Base-by-base conservation (phyloP, 2,113 vertebrate species). In the Neolamprologus toae region DNA sequence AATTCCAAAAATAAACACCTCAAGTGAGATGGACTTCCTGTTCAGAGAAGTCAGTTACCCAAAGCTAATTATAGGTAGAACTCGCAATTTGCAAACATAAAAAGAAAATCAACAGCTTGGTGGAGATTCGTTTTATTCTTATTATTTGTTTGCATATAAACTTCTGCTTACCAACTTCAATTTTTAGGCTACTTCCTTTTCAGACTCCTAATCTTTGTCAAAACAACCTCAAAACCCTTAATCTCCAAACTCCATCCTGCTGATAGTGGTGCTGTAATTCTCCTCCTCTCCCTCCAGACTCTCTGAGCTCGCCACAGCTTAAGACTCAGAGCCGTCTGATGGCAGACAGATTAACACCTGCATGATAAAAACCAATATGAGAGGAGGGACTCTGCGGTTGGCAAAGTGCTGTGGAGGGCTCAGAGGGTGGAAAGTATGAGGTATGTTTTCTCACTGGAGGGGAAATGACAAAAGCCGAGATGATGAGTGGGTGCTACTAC, bases 341-440 rank as follows among this genome's bases (percentile, higher is more conserved):
- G 61, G 81, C n/a, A 23, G 87, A 89, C 88, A 90, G 84, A 94
- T 90, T 85, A 91, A 87, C 92, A 95, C 92, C 88, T 94, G 90
- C n/a, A 7, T 33, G 89, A 83, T 84, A 84, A 79, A 88, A 89
- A 81, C 54, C 85, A 87, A 86, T 35, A 81, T 11, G 80, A 68
- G 79, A 31, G 84, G 35, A n/a, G 35, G 80, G 53, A 11, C 54
- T 87, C 23, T 90, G 93, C 1, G 71, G 85, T 84, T 83, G 80
- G 59, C 82, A 33, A 31, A 90, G 80, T 28, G 40, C 63, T 83
- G 37, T 33, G 49, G 84, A 55, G 8, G 71, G 71, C 86, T 90
- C 33, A 26, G 19, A 16, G 23, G 35, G 23, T 92, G 94, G 93
- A 95, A 95, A 95, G 76, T 91, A 90, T 93, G 90, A 94, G 82